These are phyloP conservation scores for Charina bottae DNA, from an alignment of 2,113 vertebrate genomes.

Conservation along the genomic window DNA sequence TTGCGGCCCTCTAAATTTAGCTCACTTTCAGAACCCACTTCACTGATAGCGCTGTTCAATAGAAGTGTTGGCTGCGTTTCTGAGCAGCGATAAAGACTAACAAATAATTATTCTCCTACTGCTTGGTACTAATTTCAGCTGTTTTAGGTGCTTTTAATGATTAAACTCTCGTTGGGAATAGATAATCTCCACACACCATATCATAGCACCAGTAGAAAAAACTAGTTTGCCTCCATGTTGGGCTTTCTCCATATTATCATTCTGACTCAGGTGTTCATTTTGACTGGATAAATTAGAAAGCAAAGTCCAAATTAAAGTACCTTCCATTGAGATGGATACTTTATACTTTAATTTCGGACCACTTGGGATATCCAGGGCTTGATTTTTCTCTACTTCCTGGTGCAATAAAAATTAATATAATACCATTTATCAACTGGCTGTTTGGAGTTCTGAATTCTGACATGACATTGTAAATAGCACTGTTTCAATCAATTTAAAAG, in stretches of 20 bases:
- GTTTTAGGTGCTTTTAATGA: background rate
- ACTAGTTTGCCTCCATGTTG: background rate
- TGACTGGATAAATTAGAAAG: background rate
- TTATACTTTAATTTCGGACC: background rate
- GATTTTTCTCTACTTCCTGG: background rate
- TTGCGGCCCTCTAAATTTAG: background rate
- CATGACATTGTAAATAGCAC: background rate
- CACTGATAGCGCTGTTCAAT: background rate
- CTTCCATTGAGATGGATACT: background rate
- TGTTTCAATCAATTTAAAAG: background rate
- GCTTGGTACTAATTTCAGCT: background rate
- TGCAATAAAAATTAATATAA: background rate
- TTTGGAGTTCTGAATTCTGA: background rate
- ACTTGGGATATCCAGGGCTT: background rate
- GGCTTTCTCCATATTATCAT: background rate
- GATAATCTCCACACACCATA: background rate
- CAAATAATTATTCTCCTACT: background rate
- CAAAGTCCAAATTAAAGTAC: background rate
- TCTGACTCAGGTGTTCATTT: background rate
- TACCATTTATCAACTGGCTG: background rate
- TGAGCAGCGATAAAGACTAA: background rate
- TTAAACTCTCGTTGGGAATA: background rate
- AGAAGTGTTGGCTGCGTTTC: background rate
- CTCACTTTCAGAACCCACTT: background rate
- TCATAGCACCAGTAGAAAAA: background rate